Percentiles rank a stretch among this genome's conserved stretches.
Conservation (phyloP, 2,888 invertebrate genomes). For the Papilio gigon region DNA sequence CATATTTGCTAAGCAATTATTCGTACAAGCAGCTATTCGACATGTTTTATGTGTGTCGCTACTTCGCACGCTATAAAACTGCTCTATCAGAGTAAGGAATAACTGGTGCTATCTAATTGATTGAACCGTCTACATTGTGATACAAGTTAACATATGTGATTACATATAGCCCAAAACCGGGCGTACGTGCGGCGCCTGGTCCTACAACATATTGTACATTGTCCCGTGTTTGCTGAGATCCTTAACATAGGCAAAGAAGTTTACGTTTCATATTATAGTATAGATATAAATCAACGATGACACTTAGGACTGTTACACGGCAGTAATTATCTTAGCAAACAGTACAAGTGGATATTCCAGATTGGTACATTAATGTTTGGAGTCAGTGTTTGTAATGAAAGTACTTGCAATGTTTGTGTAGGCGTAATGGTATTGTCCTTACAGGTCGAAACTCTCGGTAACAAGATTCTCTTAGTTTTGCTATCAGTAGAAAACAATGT, state of each 20-base stretch:
- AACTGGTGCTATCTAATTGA: slow-evolving; percentile 36
- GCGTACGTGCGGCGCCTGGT: no score
- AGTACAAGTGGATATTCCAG: neutral
- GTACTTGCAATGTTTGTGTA: slow-evolving; percentile 2
- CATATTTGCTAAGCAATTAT: slow-evolving; percentile 36
- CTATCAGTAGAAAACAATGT: neutral
- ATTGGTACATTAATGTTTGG: neutral
- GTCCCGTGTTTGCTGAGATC: no score
- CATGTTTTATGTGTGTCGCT: slow-evolving; percentile 37
- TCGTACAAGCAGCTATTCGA: slow-evolving; percentile 31
- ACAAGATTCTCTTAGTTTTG: neutral
- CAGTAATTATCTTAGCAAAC: neutral
- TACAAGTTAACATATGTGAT: no score
- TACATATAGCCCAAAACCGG: no score
- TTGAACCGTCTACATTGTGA: slow-evolving; percentile 12
- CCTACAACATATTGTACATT: no score
- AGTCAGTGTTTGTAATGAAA: neutral
- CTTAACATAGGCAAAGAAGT: no score
- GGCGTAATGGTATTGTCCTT: slow-evolving; percentile 13
- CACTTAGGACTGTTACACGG: no score
- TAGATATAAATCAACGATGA: no score
- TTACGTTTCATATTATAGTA: no score
- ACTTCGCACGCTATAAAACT: slow-evolving; percentile 37
- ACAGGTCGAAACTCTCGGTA: neutral
- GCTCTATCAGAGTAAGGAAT: slow-evolving; percentile 31